These are phyloP conservation scores for Cathartes aura DNA, from an alignment of 2,113 vertebrate genomes.

Conservation along the genomic window DNA sequence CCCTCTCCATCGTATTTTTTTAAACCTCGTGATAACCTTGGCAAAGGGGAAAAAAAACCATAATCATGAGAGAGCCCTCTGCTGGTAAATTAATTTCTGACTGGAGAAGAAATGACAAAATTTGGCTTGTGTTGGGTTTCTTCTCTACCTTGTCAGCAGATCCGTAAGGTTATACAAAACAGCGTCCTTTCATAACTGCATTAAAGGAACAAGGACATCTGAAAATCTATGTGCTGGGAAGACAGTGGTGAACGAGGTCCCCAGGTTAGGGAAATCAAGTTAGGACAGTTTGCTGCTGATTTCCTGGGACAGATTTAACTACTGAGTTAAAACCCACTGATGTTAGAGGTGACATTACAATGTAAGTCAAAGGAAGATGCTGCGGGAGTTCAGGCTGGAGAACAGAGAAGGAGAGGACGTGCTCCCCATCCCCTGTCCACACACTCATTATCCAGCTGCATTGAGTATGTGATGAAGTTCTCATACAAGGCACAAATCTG, in stretches of 20 bases:
- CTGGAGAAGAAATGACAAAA: neutral
- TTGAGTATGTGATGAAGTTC: neutral
- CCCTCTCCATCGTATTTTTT: neutral
- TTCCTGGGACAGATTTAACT: neutral
- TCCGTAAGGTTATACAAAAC: neutral
- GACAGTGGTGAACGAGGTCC: neutral
- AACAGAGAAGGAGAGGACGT: neutral
- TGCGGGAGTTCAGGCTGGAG: neutral
- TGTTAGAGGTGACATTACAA: neutral
- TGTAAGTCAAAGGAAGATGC: neutral
- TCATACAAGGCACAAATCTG: neutral
- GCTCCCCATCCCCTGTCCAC: neutral
- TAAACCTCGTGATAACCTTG: neutral
- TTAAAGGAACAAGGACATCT: neutral
- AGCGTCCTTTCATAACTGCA: neutral
- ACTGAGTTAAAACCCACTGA: neutral
- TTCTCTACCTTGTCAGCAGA: neutral
- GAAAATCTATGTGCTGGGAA: neutral
- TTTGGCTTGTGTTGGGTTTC: neutral
- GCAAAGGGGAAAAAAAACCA: neutral
- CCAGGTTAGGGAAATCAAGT: neutral
- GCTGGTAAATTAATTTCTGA: neutral
- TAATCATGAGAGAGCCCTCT: conserved; percentile 42
- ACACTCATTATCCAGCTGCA: neutral
- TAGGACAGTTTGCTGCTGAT: neutral